Conservation (phyloP, 2,888 invertebrate species). For the Timema cristinae region DNA sequence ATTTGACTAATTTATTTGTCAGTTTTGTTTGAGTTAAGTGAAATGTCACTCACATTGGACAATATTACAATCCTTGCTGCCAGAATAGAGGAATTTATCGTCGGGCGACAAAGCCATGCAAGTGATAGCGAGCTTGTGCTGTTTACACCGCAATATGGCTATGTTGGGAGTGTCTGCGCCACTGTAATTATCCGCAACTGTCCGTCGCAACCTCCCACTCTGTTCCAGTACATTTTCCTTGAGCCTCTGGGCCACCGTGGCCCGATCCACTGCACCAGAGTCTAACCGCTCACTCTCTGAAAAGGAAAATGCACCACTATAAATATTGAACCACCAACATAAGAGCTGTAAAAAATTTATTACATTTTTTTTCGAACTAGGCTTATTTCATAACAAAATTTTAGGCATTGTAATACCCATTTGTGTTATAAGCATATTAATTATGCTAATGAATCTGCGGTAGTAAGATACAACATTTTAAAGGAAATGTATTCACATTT, state of each 20-base stretch:
- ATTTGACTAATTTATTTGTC: background rate
- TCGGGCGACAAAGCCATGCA: constrained; percentile 74
- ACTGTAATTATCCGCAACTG: constrained; percentile 63
- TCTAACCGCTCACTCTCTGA: constrained; percentile 64
- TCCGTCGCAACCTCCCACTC: constrained; percentile 71
- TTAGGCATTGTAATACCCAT: background rate
- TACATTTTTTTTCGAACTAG: background rate
- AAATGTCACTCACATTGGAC: constrained; percentile 59
- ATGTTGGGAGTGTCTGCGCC: constrained; percentile 44
- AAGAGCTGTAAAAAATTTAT: background rate
- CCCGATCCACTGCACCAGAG: constrained; percentile 58
- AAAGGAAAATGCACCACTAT: background rate
- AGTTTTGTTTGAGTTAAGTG: background rate
- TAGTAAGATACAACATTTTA: too few relatives aligned
- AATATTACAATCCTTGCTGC: constrained; percentile 82
- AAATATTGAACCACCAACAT: constrained; percentile 1
- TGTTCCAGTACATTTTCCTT: constrained; percentile 83
- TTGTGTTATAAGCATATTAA: background rate
- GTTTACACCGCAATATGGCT: constrained; percentile 63
- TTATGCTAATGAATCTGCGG: too few relatives aligned
- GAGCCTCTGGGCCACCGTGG: constrained; percentile 68
- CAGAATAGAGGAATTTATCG: constrained; percentile 68
- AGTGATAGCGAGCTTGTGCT: constrained; percentile 75
- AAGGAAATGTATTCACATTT: too few relatives aligned
- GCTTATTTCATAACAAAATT: background rate